phyloP scores from a whole-genome alignment of 2,888 invertebrate genomes.

The Cerastis rubricosa region DNA sequence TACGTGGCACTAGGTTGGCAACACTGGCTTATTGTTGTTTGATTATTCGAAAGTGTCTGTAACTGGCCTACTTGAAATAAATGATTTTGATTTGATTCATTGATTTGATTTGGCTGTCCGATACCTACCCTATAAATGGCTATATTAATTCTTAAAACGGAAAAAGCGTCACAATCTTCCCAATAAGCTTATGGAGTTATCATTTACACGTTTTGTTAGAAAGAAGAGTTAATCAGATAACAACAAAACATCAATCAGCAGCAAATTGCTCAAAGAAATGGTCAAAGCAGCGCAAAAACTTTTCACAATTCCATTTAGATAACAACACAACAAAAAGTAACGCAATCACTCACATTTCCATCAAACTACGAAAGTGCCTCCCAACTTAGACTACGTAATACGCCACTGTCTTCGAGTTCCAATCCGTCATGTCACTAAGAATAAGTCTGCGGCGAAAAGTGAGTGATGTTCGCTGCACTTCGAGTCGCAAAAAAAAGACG shows the following conservation, averaged over 20 bases:
- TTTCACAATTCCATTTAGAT: constrained; percentile 35
- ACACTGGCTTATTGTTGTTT: too few species aligned
- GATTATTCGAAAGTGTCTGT: too few species aligned
- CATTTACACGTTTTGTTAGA: neutral
- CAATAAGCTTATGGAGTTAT: neutral
- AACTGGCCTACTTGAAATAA: too few species aligned
- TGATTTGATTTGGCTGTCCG: too few species aligned
- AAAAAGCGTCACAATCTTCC: neutral
- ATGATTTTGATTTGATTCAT: too few species aligned
- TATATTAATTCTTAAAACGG: neutral
- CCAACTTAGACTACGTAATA: constrained; percentile 52
- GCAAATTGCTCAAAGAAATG: neutral
- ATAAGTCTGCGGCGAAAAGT: constrained; percentile 57
- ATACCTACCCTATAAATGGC: too few species aligned
- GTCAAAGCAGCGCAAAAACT: neutral
- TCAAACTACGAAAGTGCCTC: constrained; percentile 28
- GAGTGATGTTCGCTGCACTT: constrained; percentile 61
- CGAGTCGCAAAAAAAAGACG: constrained; percentile 48
- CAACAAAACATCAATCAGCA: neutral
- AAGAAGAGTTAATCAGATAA: neutral
- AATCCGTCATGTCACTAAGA: constrained; percentile 64
- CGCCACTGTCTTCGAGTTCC: constrained; percentile 47
- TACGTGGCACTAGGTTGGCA: too few species aligned
- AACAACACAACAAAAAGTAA: constrained; percentile 22
- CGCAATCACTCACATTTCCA: constrained; percentile 22